Evolutionary conservation across 2,113 vertebrate species (phyloP).

Genomic region (Prochilodus magdalenae): DNA sequence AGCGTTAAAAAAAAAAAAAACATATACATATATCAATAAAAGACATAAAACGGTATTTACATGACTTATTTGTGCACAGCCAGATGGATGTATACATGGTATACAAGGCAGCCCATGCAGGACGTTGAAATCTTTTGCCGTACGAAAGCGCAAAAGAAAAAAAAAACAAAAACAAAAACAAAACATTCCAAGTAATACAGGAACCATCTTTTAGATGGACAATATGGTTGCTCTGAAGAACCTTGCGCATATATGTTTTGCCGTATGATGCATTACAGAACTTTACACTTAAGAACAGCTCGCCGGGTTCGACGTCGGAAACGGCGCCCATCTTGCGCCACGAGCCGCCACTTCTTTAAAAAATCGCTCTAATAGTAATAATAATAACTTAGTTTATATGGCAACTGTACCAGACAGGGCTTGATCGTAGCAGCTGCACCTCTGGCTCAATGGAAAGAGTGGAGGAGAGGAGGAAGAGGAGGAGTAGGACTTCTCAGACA

Average conservation of each 20-base stretch:
- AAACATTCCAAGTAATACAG: conserved; percentile 67
- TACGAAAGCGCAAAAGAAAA: conserved; percentile 79
- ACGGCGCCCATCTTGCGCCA: conserved; percentile 61
- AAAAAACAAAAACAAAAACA: conserved; percentile 38
- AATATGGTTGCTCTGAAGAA: conserved; percentile 68
- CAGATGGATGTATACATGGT: conserved; percentile 83
- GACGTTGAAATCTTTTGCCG: conserved; percentile 77
- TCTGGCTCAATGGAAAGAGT: conserved; percentile 63
- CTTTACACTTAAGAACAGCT: conserved; percentile 63
- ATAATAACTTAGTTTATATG: conserved; percentile 77
- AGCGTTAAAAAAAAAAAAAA: conserved; percentile 65
- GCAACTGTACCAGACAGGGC: conserved; percentile 76
- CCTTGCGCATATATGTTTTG: conserved; percentile 63
- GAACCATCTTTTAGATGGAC: conserved; percentile 71
- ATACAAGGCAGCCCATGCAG: conserved; percentile 79
- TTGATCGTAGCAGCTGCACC: conserved; percentile 66
- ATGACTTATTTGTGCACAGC: conserved; percentile 75
- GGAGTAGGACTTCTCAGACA: conserved; percentile 40
- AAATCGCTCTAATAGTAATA: conserved; percentile 70
- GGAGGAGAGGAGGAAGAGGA: conserved; percentile 52
- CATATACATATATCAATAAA: conserved; percentile 37
- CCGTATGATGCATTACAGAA: conserved; percentile 69
- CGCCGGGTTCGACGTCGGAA: conserved; percentile 59
- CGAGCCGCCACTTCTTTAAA: conserved; percentile 55
- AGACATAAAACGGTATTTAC: conserved; percentile 72